Evolutionary conservation across 2,113 vertebrate genomes (phyloP).

Genomic region (Nesoenas mayeri): DNA sequence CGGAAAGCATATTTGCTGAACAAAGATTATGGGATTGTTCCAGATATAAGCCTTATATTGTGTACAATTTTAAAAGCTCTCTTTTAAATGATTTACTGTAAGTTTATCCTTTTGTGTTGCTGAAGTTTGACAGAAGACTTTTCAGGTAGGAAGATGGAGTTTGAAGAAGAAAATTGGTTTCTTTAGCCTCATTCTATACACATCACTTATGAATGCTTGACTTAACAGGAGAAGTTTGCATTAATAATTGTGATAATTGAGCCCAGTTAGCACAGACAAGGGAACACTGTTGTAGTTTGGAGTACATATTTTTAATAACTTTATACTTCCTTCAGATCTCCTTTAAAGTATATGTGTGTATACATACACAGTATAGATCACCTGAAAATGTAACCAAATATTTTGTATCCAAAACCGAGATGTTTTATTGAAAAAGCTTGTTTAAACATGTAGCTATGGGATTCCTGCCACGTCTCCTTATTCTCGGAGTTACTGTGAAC

Average conservation of each 20-base stretch:
- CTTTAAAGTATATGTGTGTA: background rate
- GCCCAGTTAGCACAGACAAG: background rate
- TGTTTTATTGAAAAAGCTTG: background rate
- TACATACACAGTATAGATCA: too few species aligned
- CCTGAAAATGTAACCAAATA: background rate
- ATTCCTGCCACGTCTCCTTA: background rate
- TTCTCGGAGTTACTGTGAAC: background rate
- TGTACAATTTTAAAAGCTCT: background rate
- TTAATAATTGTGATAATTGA: background rate
- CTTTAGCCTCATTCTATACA: background rate
- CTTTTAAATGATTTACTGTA: background rate
- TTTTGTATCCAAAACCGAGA: background rate
- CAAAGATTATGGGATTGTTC: background rate
- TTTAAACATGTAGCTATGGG: background rate
- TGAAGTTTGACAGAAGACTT: background rate
- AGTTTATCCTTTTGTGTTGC: background rate
- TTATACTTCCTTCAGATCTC: background rate
- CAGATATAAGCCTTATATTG: background rate
- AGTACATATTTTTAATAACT: background rate
- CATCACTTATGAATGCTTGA: background rate
- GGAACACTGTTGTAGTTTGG: background rate
- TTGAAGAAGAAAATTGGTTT: background rate
- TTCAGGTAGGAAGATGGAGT: background rate
- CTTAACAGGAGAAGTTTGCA: background rate
- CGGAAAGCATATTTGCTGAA: background rate